Percentiles rank a stretch among this genome's conserved stretches.
Evolutionary conservation across 2,888 invertebrate genomes (phyloP).

Genomic region (Acrocyrtus sp.): DNA sequence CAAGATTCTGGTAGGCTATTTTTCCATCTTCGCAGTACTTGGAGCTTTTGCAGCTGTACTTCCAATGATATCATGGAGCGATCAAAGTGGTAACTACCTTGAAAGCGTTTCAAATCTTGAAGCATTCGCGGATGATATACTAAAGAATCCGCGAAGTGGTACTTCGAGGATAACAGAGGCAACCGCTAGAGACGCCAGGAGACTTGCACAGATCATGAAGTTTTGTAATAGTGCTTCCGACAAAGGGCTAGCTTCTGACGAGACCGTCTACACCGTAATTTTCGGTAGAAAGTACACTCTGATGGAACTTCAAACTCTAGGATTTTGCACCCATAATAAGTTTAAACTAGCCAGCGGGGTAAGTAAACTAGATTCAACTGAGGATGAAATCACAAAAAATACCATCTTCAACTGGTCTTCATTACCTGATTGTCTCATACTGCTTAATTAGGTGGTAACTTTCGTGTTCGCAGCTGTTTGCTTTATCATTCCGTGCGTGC

Average conservation of each 20-base stretch:
- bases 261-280: neutral
- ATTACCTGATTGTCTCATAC: neutral
- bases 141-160: neutral
- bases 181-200: constrained; percentile 23
- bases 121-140: neutral
- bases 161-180: neutral
- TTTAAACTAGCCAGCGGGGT: constrained; percentile 6
- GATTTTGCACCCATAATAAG: constrained; percentile 27
- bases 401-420: neutral
- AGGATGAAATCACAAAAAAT: neutral
- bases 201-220: neutral
- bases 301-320: constrained; percentile 5
- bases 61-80: constrained; percentile 11
- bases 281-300: constrained; percentile 13
- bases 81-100: neutral
- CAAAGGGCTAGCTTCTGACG: neutral
- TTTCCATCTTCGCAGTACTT: constrained; percentile 11
- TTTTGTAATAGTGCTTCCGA: constrained; percentile 7
- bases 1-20: neutral
- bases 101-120: neutral
- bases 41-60: constrained; percentile 21
- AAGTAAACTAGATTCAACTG: neutral
- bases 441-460: constrained; percentile 6
- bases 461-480: constrained; percentile 16
- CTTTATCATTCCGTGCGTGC: constrained; percentile 26